A percentile compares a stretch with the other conserved stretches of the same genome.
Conservation (phyloP, 2,888 invertebrate genomes). For the Blastobasis adustella region DNA sequence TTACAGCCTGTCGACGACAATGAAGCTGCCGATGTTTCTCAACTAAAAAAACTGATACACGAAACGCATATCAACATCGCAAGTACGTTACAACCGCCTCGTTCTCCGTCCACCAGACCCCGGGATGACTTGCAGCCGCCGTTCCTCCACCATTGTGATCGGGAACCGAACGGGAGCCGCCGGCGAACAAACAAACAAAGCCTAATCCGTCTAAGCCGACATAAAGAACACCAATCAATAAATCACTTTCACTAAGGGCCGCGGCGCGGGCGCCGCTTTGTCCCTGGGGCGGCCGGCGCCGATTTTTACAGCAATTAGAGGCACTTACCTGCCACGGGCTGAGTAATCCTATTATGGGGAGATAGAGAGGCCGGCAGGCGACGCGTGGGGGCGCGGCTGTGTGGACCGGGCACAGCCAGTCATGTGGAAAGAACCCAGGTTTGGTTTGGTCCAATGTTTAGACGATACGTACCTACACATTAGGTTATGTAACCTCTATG, state of each 20-base stretch:
- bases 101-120: no score
- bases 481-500: no score
- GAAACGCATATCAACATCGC: no score
- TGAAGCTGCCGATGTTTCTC: no score
- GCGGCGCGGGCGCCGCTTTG: conserved; percentile 58
- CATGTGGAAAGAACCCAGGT: no score
- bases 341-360: conserved; percentile 61
- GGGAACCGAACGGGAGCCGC: conserved; percentile 39
- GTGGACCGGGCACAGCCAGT: neutral
- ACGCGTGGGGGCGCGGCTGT: conserved; percentile 22
- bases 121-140: no score
- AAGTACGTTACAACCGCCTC: no score
- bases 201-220: conserved; percentile 54
- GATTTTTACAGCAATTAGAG: conserved; percentile 73
- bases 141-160: conserved; percentile 4
- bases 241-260: conserved; percentile 64
- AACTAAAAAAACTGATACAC: no score
- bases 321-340: conserved; percentile 65
- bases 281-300: conserved; percentile 54
- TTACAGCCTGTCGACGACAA: no score
- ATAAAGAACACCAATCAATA: conserved; percentile 62
- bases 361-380: conserved; percentile 4
- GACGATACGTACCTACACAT: no score
- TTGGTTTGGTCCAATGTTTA: no score
- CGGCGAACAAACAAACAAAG: conserved; percentile 55